Percentiles rank a stretch among this genome's conserved stretches.
phyloP scores from a whole-genome alignment of 2,113 vertebrate genomes.

The Tinamus guttatus region DNA sequence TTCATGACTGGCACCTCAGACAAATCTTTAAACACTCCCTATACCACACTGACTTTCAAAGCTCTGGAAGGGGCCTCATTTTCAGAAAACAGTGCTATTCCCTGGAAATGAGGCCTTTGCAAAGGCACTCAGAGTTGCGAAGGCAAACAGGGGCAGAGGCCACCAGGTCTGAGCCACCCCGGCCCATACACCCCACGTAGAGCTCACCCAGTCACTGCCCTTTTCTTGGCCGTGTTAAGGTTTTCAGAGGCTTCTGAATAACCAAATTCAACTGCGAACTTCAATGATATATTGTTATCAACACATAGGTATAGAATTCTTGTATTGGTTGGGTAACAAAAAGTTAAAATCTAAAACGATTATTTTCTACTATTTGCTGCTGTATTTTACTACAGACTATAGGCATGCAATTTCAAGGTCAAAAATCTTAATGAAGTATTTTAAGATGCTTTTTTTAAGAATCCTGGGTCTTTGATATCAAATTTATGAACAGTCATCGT shows the following conservation, averaged over 20 bases:
- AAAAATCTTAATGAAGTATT: conserved; percentile 15
- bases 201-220: background rate
- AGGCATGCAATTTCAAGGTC: conserved; percentile 34
- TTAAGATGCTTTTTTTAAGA: conserved; percentile 44
- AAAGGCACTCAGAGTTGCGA: background rate
- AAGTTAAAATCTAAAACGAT: background rate
- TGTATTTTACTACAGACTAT: background rate
- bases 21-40: background rate
- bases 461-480: conserved; percentile 32
- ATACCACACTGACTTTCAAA: background rate
- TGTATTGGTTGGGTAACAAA: background rate
- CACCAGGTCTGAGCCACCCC: background rate
- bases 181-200: fast-evolving
- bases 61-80: background rate
- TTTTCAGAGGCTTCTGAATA: background rate
- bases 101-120: background rate
- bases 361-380: background rate
- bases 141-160: background rate
- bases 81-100: background rate
- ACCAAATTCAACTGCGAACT: background rate
- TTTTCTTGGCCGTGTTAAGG: background rate
- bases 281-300: background rate
- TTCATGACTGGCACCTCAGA: background rate
- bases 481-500: conserved; percentile 55
- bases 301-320: background rate